Evolutionary conservation across 1,140 invertebrate genomes (phyloP), one percentile per base, ranked within the genome.

Genomic region (Rhagoletis zephyria): DNA sequence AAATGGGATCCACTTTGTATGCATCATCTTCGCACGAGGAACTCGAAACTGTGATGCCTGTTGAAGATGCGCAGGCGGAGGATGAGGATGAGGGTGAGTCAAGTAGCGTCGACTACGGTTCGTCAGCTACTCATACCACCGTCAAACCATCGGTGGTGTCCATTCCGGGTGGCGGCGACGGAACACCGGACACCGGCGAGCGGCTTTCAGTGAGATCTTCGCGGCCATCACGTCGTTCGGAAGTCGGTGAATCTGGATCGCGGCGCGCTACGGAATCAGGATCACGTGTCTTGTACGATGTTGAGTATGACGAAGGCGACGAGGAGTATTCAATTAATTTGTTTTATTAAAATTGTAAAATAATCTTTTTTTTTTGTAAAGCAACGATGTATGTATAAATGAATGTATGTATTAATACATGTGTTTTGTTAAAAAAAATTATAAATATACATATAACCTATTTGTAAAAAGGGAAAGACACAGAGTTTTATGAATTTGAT

Each of bases 261-360:
- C 61, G 14, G 10, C 67, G 61, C 3, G 42, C 10, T 30, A 56
- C n/a, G 3, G 86, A 87, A 10, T 45, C 48, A 5, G 81, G 48
- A 4, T 64, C 64, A 12, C 56, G 16, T 19, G 30, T 60, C 63
- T n/a, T 51, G 30, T 67, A 56, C 48, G 87, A 60, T 85, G 61
- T 40, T 9, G 87, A n/a, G 30, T 87, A 19, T 86, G 81, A 63
- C 56, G 87, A 30, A 56, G 90, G 91, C 63, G 90, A 90, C 10
- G 88, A 88, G n/a, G 91, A 91, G 4, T 92, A 88, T 60, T 91
- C 92, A 0, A 91, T 92, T 3, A 90, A 92, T 87, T 86, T 92
- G 51, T 88, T 91, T 81, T 92, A 92, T 87, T 92, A 91, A 64
- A 59, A 60, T 30, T 60, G 9, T 70, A 19, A 45, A 81, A 60